Conservation (phyloP, 1,140 invertebrate genomes). For the Drosophila carrolli region DNA sequence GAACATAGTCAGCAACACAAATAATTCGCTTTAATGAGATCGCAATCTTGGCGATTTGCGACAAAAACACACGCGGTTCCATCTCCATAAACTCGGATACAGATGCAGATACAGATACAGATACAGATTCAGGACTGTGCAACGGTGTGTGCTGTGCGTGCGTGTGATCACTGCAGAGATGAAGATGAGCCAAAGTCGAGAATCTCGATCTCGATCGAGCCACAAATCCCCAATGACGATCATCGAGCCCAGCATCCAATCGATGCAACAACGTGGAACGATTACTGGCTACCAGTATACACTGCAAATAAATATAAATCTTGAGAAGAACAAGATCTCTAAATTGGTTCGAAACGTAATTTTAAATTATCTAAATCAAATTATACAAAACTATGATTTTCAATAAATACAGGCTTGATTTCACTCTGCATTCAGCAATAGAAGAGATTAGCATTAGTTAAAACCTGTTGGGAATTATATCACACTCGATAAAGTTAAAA, state of each 20-base stretch:
- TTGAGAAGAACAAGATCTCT: too few relatives aligned
- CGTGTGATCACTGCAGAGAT: slow-evolving; percentile 51
- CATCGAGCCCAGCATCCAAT: slow-evolving; percentile 43
- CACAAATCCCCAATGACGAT: slow-evolving; percentile 72
- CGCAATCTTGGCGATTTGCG: slow-evolving; percentile 78
- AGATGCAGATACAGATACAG: slow-evolving; percentile 15
- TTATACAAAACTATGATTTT: too few relatives aligned
- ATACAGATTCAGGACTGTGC: slow-evolving; percentile 3
- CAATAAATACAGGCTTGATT: too few relatives aligned
- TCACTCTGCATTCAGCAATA: too few relatives aligned
- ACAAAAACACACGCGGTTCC: slow-evolving; percentile 73
- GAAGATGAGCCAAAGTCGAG: slow-evolving; percentile 70
- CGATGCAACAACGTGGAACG: slow-evolving; percentile 27
- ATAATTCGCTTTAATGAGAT: slow-evolving; percentile 83
- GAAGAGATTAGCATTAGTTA: too few relatives aligned
- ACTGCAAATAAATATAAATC: neutral
- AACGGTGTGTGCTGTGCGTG: slow-evolving; percentile 40
- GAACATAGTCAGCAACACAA: slow-evolving; percentile 81
- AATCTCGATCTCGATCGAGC: slow-evolving; percentile 55
- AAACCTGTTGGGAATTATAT: too few relatives aligned
- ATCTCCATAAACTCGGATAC: slow-evolving; percentile 32
- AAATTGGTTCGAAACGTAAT: too few relatives aligned
- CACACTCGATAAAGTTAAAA: too few relatives aligned
- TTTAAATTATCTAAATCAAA: neutral
- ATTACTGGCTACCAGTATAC: slow-evolving; percentile 23